Evolutionary conservation across 2,113 vertebrate species (phyloP).

Genomic region (Peucedramus taeniatus): DNA sequence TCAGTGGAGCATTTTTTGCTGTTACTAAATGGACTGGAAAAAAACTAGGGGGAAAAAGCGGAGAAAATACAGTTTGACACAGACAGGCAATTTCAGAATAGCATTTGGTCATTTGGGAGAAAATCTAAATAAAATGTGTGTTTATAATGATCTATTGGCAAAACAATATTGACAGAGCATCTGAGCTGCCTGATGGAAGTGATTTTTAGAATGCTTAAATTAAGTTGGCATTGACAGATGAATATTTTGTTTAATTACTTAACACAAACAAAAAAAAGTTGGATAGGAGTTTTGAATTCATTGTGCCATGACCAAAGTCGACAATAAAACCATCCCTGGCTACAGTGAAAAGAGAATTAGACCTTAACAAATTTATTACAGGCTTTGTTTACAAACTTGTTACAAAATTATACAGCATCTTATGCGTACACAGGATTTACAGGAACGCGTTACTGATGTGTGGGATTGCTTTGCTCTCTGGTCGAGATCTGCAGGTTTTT

Average conservation of each 20-base stretch:
- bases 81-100: not conserved
- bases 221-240: not conserved
- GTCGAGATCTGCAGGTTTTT: not conserved
- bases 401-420: constrained; percentile 62
- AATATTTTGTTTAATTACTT: not conserved
- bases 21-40: constrained; percentile 43
- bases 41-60: not conserved
- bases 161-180: constrained; percentile 32
- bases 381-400: constrained; percentile 47
- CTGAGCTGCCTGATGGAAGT: constrained; percentile 2
- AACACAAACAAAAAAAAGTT: not conserved
- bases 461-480: not conserved
- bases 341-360: constrained; percentile 10
- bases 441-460: not conserved
- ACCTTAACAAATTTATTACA: constrained; percentile 58
- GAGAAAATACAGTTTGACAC: constrained; percentile 37
- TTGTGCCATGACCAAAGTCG: not conserved
- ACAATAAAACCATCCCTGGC: not conserved
- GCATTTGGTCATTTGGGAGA: not conserved
- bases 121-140: constrained; percentile 19
- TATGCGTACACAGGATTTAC: constrained; percentile 15
- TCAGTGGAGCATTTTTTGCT: constrained; percentile 41
- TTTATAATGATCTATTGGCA: constrained; percentile 31
- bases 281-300: not conserved
- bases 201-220: not conserved